A percentile compares a stretch with the other conserved stretches of the same genome.
These are phyloP conservation scores for Acronicta psi DNA, from an alignment of 2,888 invertebrate genomes.

Conservation along the genomic window DNA sequence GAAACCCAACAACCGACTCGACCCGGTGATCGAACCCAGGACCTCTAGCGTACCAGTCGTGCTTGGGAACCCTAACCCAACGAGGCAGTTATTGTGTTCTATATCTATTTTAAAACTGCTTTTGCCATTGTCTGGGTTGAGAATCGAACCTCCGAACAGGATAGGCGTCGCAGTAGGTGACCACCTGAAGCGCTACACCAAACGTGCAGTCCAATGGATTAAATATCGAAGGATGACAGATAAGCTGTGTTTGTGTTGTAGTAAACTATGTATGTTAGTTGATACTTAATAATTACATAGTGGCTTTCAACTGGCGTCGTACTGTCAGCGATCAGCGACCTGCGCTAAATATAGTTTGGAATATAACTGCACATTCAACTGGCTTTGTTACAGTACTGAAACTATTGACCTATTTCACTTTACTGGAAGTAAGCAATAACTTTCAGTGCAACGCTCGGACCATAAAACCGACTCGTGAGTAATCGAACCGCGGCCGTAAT, in stretches of 20 bases:
- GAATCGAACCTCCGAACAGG: no score
- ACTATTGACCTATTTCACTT: slow-evolving; percentile 89
- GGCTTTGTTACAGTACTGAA: slow-evolving; percentile 87
- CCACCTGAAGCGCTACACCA: no score
- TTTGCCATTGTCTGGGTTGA: no score
- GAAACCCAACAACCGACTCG: no score
- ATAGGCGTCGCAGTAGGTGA: no score
- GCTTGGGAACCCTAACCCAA: no score
- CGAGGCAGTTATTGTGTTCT: no score
- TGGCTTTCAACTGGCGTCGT: slow-evolving; percentile 7
- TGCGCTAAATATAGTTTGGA: slow-evolving; percentile 78
- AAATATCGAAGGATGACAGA: neutral
- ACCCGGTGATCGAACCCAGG: no score
- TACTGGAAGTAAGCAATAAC: slow-evolving; percentile 88
- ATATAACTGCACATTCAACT: slow-evolving; percentile 81
- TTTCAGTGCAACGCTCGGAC: slow-evolving; percentile 84
- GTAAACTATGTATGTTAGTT: no score
- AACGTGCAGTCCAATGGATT: slow-evolving; percentile 3
- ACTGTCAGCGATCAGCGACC: slow-evolving; percentile 73
- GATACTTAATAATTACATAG: neutral
- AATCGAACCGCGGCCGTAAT: slow-evolving; percentile 67
- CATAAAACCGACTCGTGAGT: slow-evolving; percentile 80
- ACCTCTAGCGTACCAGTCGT: no score
- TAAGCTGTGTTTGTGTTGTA: neutral
- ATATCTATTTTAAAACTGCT: no score